phyloP scores from a whole-genome alignment of 2,888 invertebrate genomes.

The Ctena decussata region DNA sequence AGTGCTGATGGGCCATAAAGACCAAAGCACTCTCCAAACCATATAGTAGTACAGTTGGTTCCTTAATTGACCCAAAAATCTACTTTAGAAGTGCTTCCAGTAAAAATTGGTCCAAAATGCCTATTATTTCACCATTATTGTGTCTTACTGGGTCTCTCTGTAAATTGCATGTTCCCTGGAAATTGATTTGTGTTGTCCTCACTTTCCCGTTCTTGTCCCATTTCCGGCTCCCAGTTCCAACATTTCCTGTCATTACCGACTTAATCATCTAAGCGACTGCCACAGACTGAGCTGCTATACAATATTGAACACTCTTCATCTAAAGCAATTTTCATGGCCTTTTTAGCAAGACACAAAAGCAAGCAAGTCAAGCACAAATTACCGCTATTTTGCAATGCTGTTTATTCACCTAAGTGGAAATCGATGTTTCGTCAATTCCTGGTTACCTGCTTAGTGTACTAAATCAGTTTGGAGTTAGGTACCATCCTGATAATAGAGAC shows the following conservation, averaged over 20 bases:
- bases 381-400: background rate
- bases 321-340: background rate
- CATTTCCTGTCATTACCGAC: slow-evolving; percentile 6
- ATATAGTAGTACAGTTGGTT: too few relatives aligned
- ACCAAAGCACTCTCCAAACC: too few relatives aligned
- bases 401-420: background rate
- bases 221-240: background rate
- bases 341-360: background rate
- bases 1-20: too few relatives aligned
- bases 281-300: background rate
- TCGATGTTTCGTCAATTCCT: background rate
- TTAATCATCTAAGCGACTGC: background rate
- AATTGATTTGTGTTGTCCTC: slow-evolving; percentile 2
- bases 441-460: background rate
- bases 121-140: background rate
- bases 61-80: too few relatives aligned
- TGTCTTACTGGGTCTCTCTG: background rate
- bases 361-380: slow-evolving; percentile 5
- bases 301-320: background rate
- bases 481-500: too few relatives aligned
- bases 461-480: background rate
- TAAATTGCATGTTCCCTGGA: background rate
- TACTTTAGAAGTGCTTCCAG: too few relatives aligned
- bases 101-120: background rate
- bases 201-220: background rate